Evolutionary conservation across 1,140 invertebrate genomes (phyloP).

Genomic region (Holotrichia oblita): DNA sequence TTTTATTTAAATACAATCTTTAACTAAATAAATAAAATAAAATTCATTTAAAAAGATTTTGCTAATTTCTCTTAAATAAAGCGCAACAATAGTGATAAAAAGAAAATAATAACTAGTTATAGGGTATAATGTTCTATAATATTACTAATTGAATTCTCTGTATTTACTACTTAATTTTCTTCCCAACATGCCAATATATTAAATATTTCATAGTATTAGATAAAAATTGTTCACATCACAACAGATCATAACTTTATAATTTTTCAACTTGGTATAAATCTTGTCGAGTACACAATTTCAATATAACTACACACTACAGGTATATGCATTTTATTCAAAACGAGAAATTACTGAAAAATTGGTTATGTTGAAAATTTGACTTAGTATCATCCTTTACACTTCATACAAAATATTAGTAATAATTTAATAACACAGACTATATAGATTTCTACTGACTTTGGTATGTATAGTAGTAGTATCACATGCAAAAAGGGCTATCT

Average conservation of each 20-base stretch:
- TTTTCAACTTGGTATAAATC: background rate
- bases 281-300: background rate
- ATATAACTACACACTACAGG: background rate
- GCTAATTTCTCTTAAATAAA: background rate
- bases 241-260: background rate
- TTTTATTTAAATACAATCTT: background rate
- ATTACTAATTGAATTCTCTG: background rate
- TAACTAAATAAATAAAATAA: background rate
- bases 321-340: no score
- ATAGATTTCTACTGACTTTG: background rate
- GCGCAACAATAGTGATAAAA: background rate
- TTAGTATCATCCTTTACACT: background rate
- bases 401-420: background rate
- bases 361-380: background rate
- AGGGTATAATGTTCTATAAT: background rate
- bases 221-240: background rate
- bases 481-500: background rate
- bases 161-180: background rate
- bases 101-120: background rate
- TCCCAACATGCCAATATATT: conserved; percentile 5
- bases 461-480: background rate
- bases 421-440: background rate
- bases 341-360: background rate
- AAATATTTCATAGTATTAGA: background rate
- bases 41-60: background rate